Evolutionary conservation across 2,113 vertebrate species (phyloP), one percentile per base, ranked within the genome.

Genomic region (Tragelaphus strepsiceros): DNA sequence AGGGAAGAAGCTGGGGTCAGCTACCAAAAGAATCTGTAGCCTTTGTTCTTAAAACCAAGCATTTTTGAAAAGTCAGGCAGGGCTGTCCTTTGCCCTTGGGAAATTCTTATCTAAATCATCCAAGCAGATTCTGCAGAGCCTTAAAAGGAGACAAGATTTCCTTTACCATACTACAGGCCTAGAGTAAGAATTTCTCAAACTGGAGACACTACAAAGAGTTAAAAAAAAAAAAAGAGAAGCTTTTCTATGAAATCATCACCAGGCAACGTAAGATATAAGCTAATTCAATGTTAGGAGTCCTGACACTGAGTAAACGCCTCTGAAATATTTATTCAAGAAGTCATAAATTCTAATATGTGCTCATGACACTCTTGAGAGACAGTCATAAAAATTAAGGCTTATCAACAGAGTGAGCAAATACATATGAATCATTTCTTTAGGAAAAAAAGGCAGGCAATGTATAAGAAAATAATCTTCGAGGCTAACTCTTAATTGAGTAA

Each of bases 341-440:
- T 88, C 49, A 94, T 93, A 95, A 83, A 91, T 96, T 94, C 80
- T 35, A 87, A 54, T 46, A 39, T 56, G 43, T 7, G 16, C n/a
- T 80, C 62, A 92, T 24, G 64, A 93, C n/a, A 91, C 71, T 92
- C 81, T 13, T 83, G 32, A 96, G 67, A 97, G 30, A 94, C 54
- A 67, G 93, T 96, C 86, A 91, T 90, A 94, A 91, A 96, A 96
- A 90, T 90, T 82, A 88, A 80, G 15, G 32, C 35, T 90, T 92
- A 96, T 86, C 85, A 93, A 74, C 62, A 93, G 49, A 95, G 28
- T 93, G 67, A 97, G 51, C 51, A 90, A 94, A 92, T 67, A 84
- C n/a, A 90, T 56, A 85, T 67, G 87, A 98, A 96, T 95, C 81
- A 97, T 94, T 91, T 96, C 46, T 88, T 88, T 88, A 86, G 71